Conservation (phyloP, 2,113 vertebrate genomes). For the Tragelaphus imberbis region DNA sequence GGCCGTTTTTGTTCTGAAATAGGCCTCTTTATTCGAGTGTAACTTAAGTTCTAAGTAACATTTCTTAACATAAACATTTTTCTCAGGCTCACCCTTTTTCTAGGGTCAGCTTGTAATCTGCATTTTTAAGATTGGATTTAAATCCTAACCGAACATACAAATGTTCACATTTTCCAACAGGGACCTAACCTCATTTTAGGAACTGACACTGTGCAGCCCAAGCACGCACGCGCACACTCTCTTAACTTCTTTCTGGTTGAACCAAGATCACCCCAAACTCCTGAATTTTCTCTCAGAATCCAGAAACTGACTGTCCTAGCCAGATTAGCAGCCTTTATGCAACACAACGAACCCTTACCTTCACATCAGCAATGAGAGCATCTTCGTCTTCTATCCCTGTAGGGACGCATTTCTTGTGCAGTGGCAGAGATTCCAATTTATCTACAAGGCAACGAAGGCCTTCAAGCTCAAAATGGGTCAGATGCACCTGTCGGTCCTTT, state of each 20-base stretch:
- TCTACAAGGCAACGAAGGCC: slow-evolving; percentile 93
- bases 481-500: slow-evolving; percentile 81
- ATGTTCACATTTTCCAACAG: neutral
- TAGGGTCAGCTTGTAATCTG: neutral
- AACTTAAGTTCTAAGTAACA: neutral
- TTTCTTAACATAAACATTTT: neutral
- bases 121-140: slow-evolving; percentile 3
- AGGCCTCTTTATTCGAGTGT: neutral
- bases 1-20: neutral
- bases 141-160: neutral
- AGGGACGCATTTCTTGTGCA: slow-evolving; percentile 95
- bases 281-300: neutral
- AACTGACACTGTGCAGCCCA: neutral
- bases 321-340: neutral
- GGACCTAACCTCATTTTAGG: neutral
- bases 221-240: neutral
- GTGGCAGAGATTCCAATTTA: slow-evolving; percentile 92
- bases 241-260: neutral
- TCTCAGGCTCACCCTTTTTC: neutral
- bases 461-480: slow-evolving; percentile 94
- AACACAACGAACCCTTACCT: slow-evolving; percentile 75
- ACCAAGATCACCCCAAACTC: neutral
- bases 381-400: slow-evolving; percentile 89
- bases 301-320: neutral
- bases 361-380: slow-evolving; percentile 90